Evolutionary conservation across 2,113 vertebrate genomes (phyloP), one percentile per base, ranked within the genome.

Genomic region (Himantopus leucocephalus): DNA sequence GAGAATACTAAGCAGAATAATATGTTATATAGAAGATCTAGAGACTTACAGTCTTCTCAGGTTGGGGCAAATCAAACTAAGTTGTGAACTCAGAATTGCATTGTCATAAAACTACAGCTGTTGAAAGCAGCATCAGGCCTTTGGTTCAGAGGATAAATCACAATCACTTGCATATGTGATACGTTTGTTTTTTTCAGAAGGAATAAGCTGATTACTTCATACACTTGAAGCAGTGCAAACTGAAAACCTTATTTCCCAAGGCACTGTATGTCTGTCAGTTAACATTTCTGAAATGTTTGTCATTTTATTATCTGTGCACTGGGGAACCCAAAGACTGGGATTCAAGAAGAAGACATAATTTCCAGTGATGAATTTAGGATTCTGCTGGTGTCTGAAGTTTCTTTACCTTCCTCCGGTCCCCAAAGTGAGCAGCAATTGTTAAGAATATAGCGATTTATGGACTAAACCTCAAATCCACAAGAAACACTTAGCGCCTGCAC

Each of bases 241-340:
- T 76, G 77, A 92, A 96, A 95, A 66, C 43, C 48, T 89, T 90
- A 92, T 93, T 95, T 94, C 72, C 76, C 78, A 77, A 92, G 48
- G 45, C 24, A 86, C n/a, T 84, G 12, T 52, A 60, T 14, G 12
- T 79, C 58, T 88, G 85, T 71, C 88, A 83, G 37, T 43, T 79
- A 92, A 32, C 45, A 93, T 96, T 95, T 93, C 75, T 74, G 34
- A 94, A 90, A 94, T 16, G 55, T 74, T 63, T 27, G 50, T 86
- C 68, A 83, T 13, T 80, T 90, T 73, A 77, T 79, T 93, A 47
- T 85, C 62, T 66, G 32, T 85, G 37, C 27, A 50, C 41, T 48
- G 34, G 41, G 47, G 58, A 82, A 83, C 26, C 8, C 14, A 83
- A 83, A 90, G 62, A 35, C 55, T 39, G 48, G 76, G 26, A 92